Evolutionary conservation across 2,888 invertebrate species (phyloP), one percentile per base, ranked within the genome.

Genomic region (Nebria salina): DNA sequence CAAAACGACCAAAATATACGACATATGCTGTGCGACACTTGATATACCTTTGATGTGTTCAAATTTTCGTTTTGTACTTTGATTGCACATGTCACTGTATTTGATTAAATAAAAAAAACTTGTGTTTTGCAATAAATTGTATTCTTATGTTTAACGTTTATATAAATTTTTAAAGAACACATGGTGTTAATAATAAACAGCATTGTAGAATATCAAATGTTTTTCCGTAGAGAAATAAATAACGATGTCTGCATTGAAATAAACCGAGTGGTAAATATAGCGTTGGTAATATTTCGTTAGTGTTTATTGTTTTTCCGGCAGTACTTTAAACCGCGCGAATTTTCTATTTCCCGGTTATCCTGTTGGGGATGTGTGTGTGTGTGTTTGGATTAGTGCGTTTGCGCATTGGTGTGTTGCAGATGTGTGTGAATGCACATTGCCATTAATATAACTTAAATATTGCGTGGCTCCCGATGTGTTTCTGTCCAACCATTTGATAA

Each of bases 371-470:
- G 54, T 54, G 54, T 54, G 54, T 54, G 54, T 54, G 11, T 54
- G 54, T 54, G 54, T 54, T 11, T 54, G 54, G 4, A 54, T 54
- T 54, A 11, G 54, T 54, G 54, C 4, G 13, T 11, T 54, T 54
- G 13, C 54, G 7, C 2, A 54, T 54, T 3, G 4, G 54, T 54
- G 54, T 54, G 54, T 54, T 20, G 20, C 20, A 20, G 20, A 13
- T 54, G 4, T 54, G 54, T 54, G 54, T 54, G 54, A 54, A 54
- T 54, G 54, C 54, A 20, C 20, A 54, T 13, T 13, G 6, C 54
- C 74, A 79, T 79, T 79, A 79, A 79, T 79, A 79, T 79, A 79
- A 75, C 79, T 79, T 79, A 79, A 79, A 79, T 79, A 79, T 79
- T 43, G 79, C 79, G 79, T 79, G 79, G 74, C 7, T 25, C 70